A percentile compares a stretch with the other conserved stretches of the same genome.
Evolutionary conservation across 2,113 vertebrate genomes (phyloP).

Genomic region (Takifugu bimaculatus): DNA sequence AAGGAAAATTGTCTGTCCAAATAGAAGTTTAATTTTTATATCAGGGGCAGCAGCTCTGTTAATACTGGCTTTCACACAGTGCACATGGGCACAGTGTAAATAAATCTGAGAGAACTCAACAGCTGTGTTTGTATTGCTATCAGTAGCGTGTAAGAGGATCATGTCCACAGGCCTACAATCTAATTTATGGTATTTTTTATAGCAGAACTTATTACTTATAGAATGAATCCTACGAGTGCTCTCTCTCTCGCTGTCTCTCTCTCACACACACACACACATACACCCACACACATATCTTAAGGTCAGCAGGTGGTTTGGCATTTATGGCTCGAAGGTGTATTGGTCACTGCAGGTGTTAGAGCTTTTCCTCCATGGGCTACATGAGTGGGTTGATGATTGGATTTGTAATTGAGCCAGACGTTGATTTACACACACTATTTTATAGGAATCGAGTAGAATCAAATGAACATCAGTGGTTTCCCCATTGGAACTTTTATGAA

Average conservation of each 20-base stretch:
- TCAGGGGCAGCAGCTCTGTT: constrained; percentile 6
- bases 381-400: too few species aligned
- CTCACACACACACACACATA: constrained; percentile 6
- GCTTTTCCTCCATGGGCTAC: too few species aligned
- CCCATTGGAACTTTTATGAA: too few species aligned
- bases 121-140: constrained; percentile 23
- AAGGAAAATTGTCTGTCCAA: too few species aligned
- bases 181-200: constrained; percentile 37
- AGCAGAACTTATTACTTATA: not conserved
- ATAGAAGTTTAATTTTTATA: too few species aligned
- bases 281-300: not conserved
- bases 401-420: too few species aligned
- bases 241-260: constrained; percentile 1
- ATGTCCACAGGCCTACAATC: constrained; percentile 37
- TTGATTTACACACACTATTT: too few species aligned
- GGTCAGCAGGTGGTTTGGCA: too few species aligned
- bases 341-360: too few species aligned
- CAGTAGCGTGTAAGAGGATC: constrained; percentile 46
- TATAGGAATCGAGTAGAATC: too few species aligned
- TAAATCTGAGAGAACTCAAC: not conserved
- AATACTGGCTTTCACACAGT: not conserved
- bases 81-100: constrained; percentile 2
- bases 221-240: not conserved
- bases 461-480: too few species aligned
- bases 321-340: too few species aligned